Evolutionary conservation across 2,888 invertebrate genomes (phyloP).

Genomic region (Nowickia ferox): DNA sequence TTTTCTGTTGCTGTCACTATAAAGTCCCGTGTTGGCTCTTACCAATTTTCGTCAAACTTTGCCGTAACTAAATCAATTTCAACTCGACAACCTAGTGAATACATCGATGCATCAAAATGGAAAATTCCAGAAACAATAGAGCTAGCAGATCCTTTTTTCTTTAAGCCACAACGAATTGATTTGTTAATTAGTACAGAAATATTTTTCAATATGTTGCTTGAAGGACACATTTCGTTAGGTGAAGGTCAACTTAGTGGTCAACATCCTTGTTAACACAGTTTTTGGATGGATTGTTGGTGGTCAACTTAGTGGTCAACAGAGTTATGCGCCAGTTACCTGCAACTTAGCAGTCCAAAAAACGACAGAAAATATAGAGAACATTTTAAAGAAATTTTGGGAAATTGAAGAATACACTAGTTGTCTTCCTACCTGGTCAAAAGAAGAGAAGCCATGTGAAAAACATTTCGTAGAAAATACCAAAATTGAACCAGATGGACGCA

Average conservation of each 20-base stretch:
- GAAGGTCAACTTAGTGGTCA: no score
- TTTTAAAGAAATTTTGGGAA: conserved; percentile 50
- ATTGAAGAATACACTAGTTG: no score
- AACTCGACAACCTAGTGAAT: conserved; percentile 37
- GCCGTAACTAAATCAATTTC: conserved; percentile 57
- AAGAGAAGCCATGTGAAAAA: conserved; percentile 40
- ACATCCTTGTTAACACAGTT: no score
- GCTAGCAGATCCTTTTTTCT: no score
- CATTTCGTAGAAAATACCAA: conserved; percentile 29
- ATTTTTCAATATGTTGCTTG: no score
- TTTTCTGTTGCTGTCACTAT: conserved; percentile 42
- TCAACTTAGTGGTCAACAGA: not conserved
- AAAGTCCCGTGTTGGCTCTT: conserved; percentile 51
- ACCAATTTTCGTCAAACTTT: conserved; percentile 40
- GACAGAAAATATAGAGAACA: no score
- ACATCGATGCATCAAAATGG: conserved; percentile 16
- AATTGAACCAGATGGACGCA: not conserved
- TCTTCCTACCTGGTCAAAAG: no score
- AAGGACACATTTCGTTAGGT: no score
- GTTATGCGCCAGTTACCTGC: not conserved
- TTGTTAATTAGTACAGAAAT: no score
- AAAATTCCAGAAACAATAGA: no score
- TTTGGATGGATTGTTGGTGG: not conserved
- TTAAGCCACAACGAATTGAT: not conserved
- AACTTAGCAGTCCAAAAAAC: no score